Conservation (phyloP, 2,888 invertebrate species). For the Melanotus villosus region DNA sequence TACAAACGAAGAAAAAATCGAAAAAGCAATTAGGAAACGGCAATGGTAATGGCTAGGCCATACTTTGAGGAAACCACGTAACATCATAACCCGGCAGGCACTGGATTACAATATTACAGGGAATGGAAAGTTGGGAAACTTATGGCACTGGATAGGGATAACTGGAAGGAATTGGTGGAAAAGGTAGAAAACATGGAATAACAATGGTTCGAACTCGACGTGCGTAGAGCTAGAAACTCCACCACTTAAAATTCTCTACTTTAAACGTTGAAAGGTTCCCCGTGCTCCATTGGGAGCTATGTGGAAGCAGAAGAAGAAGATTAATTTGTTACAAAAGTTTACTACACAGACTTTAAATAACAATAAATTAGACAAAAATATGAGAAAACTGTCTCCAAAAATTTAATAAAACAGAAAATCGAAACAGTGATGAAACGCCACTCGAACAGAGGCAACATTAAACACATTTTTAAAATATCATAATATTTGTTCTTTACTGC, state of each 20-base stretch:
- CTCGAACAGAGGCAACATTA: no score
- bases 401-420: no score
- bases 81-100: not conserved
- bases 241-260: not conserved
- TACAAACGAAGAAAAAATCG: not conserved
- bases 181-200: not conserved
- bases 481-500: no score
- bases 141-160: not conserved
- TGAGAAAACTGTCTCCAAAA: no score
- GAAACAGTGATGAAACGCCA: no score
- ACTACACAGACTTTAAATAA: no score
- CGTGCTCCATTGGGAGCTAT: not conserved
- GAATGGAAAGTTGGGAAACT: not conserved
- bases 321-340: no score
- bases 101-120: constrained; percentile 1
- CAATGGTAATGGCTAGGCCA: not conserved
- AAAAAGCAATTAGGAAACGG: not conserved
- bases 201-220: not conserved
- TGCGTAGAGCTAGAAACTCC: constrained; percentile 1
- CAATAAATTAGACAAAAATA: no score
- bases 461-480: no score
- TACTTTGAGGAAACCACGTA: not conserved
- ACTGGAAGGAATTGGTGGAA: no score
- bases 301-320: not conserved
- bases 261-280: not conserved